Conservation (phyloP, 2,113 vertebrate genomes). For the Pygoscelis antarcticus region DNA sequence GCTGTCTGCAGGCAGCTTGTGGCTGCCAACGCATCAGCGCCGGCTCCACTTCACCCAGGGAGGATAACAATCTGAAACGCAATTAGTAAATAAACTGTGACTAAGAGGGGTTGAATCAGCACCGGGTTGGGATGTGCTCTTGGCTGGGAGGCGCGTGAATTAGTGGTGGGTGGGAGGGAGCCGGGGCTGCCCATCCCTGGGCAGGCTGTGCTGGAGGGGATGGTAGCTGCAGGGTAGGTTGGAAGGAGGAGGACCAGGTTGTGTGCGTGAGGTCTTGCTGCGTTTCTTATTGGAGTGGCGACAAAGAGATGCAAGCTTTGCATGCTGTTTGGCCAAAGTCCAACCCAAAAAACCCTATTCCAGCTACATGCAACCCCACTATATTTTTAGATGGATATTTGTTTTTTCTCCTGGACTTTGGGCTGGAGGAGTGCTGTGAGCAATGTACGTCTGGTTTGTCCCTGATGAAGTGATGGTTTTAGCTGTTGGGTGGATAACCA, state of each 20-base stretch:
- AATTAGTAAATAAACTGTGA: background rate
- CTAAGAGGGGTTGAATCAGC: background rate
- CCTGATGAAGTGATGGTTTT: background rate
- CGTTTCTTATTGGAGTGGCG: background rate
- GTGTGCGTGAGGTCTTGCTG: background rate
- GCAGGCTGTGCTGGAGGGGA: background rate
- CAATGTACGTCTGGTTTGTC: background rate
- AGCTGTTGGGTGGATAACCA: background rate
- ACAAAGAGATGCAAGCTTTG: background rate
- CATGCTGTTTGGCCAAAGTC: no score
- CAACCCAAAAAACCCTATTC: no score
- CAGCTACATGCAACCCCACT: background rate
- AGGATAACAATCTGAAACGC: background rate
- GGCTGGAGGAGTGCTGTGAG: background rate
- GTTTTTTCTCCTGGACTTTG: background rate
- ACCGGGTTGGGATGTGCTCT: fast-evolving
- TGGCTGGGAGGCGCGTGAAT: fast-evolving
- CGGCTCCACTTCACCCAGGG: background rate
- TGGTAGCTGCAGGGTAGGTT: background rate
- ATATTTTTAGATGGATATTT: background rate
- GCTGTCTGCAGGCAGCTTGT: fast-evolving
- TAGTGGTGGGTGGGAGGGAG: background rate
- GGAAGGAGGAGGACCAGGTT: background rate
- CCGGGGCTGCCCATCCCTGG: fast-evolving
- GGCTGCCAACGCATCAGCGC: fast-evolving